A percentile compares a stretch with the other conserved stretches of the same genome.
phyloP scores from a whole-genome alignment of 2,888 invertebrate species.

The Nemapogon koenigi region DNA sequence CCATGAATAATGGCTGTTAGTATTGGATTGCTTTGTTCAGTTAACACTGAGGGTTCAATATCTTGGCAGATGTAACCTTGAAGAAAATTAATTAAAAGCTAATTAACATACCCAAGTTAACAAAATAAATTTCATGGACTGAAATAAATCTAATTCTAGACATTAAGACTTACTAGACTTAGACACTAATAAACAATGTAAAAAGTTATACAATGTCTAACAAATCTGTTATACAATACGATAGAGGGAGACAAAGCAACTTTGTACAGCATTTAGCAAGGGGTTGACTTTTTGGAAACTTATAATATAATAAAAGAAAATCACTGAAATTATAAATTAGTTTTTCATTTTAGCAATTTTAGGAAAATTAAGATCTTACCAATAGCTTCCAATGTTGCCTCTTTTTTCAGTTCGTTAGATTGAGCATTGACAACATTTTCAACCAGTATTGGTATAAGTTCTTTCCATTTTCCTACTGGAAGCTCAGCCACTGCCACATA shows the following conservation, averaged over 20 bases:
- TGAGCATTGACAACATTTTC: constrained; percentile 87
- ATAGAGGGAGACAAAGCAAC: too few relatives aligned
- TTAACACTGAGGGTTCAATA: constrained; percentile 92
- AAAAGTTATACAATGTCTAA: too few relatives aligned
- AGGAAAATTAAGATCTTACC: constrained; percentile 68
- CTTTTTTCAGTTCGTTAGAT: constrained; percentile 93
- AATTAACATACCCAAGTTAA: too few relatives aligned
- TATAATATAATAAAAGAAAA: too few relatives aligned
- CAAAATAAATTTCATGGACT: too few relatives aligned
- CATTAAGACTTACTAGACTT: too few relatives aligned
- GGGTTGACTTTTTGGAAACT: too few relatives aligned
- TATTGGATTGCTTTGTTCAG: constrained; percentile 93
- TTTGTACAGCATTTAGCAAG: too few relatives aligned
- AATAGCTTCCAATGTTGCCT: constrained; percentile 96
- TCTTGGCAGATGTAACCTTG: constrained; percentile 96
- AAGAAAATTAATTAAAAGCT: too few relatives aligned
- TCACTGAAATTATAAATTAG: neutral
- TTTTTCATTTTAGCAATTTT: neutral
- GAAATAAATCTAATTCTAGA: too few relatives aligned
- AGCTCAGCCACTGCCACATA: constrained; percentile 97
- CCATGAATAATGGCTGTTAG: constrained; percentile 98
- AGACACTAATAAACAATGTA: too few relatives aligned
- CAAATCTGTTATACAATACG: too few relatives aligned
- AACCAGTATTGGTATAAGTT: constrained; percentile 86
- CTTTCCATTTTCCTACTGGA: constrained; percentile 90